Evolutionary conservation across 2,797 vertebrate genomes (phyloP).

Genomic region (Rhinophrynus dorsalis): DNA sequence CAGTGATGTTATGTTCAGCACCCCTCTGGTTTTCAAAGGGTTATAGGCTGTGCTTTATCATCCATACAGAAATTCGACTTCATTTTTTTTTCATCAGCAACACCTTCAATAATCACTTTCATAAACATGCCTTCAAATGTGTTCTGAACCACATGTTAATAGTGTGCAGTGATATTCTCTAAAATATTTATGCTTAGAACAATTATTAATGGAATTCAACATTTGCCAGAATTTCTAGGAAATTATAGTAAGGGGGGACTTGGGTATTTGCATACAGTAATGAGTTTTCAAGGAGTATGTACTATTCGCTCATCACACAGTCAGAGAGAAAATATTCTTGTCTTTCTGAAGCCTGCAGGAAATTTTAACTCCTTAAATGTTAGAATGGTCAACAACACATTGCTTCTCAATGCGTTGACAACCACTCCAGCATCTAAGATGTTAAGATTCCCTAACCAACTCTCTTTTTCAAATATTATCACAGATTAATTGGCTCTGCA

Average conservation of each 20-base stretch:
- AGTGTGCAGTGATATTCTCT: neutral
- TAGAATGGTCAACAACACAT: no score
- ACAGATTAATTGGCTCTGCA: constrained; percentile 63
- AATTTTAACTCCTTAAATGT: constrained; percentile 56
- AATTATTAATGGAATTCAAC: neutral
- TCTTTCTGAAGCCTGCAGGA: constrained; percentile 44
- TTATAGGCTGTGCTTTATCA: no score
- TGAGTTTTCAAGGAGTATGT: neutral
- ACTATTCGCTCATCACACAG: neutral
- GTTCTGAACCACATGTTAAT: neutral
- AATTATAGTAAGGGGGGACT: neutral
- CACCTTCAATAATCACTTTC: no score
- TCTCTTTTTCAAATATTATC: constrained; percentile 62
- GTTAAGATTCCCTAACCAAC: constrained; percentile 60
- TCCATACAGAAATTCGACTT: no score
- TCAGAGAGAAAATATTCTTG: neutral
- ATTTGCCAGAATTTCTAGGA: neutral
- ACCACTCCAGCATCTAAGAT: no score
- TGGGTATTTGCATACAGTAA: constrained; percentile 15
- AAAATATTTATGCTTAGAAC: neutral
- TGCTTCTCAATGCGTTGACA: no score
- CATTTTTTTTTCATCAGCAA: no score
- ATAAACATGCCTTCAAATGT: neutral
- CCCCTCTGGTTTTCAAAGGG: no score
- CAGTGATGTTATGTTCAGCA: no score